These are phyloP conservation scores for Lasioglossum baleicum DNA, from an alignment of 1,140 invertebrate species.

Conservation along the genomic window DNA sequence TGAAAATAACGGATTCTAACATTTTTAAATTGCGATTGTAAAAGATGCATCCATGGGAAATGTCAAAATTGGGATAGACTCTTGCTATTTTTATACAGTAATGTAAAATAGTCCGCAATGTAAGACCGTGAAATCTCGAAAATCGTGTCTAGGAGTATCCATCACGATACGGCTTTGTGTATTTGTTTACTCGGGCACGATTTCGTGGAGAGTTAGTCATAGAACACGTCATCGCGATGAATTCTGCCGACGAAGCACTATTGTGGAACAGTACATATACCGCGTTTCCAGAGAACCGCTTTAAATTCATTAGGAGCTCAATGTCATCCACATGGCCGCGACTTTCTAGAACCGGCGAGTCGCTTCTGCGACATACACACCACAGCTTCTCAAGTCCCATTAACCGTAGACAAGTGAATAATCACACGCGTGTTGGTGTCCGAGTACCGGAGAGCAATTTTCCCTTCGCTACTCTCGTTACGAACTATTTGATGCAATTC, in stretches of 20 bases:
- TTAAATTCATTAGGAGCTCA: conserved; percentile 12
- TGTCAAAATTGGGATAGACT: too few species aligned
- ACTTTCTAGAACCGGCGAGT: conserved; percentile 32
- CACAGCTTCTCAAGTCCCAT: conserved; percentile 58
- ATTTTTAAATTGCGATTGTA: too few species aligned
- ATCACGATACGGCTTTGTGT: background rate
- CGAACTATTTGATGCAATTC: conserved; percentile 27
- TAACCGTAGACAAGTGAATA: conserved; percentile 74
- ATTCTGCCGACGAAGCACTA: background rate
- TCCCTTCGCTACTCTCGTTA: conserved; percentile 33
- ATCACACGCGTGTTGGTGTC: conserved; percentile 53
- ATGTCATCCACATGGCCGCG: background rate
- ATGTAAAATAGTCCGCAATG: too few species aligned
- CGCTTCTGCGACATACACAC: background rate
- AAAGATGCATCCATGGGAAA: too few species aligned
- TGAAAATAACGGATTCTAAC: too few species aligned
- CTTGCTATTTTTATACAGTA: too few species aligned
- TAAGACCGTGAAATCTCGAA: too few species aligned
- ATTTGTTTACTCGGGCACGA: background rate
- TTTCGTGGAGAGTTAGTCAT: background rate
- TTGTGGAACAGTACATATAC: background rate
- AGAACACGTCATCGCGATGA: background rate
- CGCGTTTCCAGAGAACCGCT: background rate
- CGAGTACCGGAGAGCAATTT: conserved; percentile 53
- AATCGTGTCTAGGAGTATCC: too few species aligned